Conservation (phyloP, 2,113 vertebrate species). For the Zosterops hypoxanthus region DNA sequence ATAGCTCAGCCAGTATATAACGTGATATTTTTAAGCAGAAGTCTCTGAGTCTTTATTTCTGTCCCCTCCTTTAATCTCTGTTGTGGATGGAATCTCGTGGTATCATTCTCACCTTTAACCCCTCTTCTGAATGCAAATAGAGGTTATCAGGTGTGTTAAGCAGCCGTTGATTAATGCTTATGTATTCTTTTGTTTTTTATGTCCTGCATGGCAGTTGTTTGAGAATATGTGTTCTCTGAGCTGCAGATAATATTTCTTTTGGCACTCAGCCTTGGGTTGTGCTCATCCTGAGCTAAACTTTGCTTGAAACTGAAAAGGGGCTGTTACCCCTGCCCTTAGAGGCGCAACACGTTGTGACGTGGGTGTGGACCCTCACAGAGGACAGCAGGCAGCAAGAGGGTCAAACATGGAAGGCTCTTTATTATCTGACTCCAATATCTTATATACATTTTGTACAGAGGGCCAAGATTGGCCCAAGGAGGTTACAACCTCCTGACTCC, state of each 20-base stretch:
- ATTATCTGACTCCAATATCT: too few relatives aligned
- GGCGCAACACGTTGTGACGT: too few relatives aligned
- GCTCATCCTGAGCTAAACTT: background rate
- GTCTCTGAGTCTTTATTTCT: background rate
- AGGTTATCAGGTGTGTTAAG: background rate
- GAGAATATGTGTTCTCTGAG: background rate
- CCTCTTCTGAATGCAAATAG: background rate
- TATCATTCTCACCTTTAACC: background rate
- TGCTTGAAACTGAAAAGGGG: background rate
- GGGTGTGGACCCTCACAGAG: too few relatives aligned
- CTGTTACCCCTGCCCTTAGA: too few relatives aligned
- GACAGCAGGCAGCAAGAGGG: too few relatives aligned
- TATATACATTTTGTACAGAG: too few relatives aligned
- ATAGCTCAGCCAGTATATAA: background rate
- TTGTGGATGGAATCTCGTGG: too few relatives aligned
- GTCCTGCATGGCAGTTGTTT: background rate
- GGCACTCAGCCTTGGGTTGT: background rate
- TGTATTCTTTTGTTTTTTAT: background rate
- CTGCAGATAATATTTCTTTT: background rate
- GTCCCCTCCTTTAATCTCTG: background rate
- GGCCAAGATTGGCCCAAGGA: too few relatives aligned
- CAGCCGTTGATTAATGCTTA: background rate
- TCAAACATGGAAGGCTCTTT: too few relatives aligned
- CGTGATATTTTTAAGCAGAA: background rate
- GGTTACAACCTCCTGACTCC: too few relatives aligned